Evolutionary conservation across 2,888 invertebrate genomes (phyloP).

Genomic region (Hydrotaea diabolus): DNA sequence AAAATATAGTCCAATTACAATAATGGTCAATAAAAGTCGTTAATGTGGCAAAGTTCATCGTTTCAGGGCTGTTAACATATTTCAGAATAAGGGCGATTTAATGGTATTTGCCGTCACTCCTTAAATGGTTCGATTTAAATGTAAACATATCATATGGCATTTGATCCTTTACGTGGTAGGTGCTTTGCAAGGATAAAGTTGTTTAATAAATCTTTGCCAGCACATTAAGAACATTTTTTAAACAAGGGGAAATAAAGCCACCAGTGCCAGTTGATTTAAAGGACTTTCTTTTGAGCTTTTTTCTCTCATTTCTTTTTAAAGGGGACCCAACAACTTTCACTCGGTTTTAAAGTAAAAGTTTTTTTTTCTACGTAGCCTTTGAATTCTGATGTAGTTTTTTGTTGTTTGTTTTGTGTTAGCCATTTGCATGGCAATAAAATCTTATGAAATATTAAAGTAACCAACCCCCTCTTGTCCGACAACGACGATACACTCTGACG

Average conservation of each 20-base stretch:
- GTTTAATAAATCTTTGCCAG: background rate
- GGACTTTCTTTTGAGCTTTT: background rate
- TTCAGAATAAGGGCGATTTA: background rate
- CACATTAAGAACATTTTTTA: background rate
- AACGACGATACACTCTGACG: too few relatives aligned
- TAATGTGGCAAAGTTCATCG: too few relatives aligned
- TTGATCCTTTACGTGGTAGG: too few relatives aligned
- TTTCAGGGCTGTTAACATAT: too few relatives aligned
- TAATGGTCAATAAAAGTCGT: too few relatives aligned
- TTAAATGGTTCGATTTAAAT: background rate
- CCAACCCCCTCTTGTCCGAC: background rate
- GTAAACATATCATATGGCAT: too few relatives aligned
- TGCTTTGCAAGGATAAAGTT: constrained; percentile 47
- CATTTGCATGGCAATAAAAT: constrained; percentile 56
- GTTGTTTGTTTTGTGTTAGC: background rate
- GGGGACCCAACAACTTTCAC: constrained; percentile 25
- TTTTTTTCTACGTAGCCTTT: background rate
- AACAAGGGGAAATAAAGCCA: background rate
- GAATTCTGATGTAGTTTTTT: background rate
- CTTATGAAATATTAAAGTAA: constrained; percentile 43
- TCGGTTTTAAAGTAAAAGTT: constrained; percentile 45
- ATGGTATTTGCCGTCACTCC: background rate
- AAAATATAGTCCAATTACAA: too few relatives aligned
- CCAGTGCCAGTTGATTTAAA: background rate
- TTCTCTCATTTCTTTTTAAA: background rate